Evolutionary conservation across 2,888 invertebrate genomes (phyloP).

Genomic region (Monopis laevigella): DNA sequence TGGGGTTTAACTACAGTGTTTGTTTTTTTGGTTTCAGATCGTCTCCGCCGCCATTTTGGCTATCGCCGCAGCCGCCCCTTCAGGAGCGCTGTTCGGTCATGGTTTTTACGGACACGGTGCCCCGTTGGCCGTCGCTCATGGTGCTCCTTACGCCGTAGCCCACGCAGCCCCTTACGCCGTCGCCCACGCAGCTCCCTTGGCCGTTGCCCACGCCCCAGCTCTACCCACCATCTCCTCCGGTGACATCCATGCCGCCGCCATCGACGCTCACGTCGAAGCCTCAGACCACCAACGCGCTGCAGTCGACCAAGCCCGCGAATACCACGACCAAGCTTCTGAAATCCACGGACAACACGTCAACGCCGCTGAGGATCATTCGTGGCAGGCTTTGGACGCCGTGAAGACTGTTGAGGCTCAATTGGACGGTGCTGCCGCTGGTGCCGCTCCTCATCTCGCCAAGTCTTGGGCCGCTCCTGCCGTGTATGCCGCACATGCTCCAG

Average conservation of each 20-base stretch:
- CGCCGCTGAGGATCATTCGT: conserved; percentile 58
- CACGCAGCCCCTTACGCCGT: conserved; percentile 25
- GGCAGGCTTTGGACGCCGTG: conserved; percentile 55
- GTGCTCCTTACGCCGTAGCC: conserved; percentile 26
- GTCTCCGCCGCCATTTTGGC: conserved; percentile 61
- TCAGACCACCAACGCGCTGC: conserved; percentile 56
- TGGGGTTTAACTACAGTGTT: background rate
- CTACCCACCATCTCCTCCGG: conserved; percentile 56
- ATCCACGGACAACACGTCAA: conserved; percentile 53
- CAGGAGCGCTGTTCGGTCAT: conserved; percentile 7
- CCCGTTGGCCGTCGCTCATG: conserved; percentile 19
- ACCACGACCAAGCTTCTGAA: conserved; percentile 56
- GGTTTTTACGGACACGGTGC: conserved; percentile 13
- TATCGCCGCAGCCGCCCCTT: conserved; percentile 21
- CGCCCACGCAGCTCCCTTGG: conserved; percentile 25
- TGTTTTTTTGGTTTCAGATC: conserved; percentile 45
- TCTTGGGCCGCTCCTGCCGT: conserved; percentile 35
- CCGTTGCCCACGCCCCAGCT: conserved; percentile 29
- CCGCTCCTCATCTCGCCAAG: conserved; percentile 52
- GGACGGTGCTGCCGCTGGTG: conserved; percentile 57
- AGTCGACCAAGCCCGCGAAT: conserved; percentile 43
- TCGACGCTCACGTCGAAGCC: conserved; percentile 56
- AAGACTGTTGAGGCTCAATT: conserved; percentile 52
- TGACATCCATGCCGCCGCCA: conserved; percentile 50
- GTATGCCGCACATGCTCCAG: conserved; percentile 21